Evolutionary conservation across 2,888 invertebrate genomes (phyloP).

Genomic region (Micropterix aruncella): DNA sequence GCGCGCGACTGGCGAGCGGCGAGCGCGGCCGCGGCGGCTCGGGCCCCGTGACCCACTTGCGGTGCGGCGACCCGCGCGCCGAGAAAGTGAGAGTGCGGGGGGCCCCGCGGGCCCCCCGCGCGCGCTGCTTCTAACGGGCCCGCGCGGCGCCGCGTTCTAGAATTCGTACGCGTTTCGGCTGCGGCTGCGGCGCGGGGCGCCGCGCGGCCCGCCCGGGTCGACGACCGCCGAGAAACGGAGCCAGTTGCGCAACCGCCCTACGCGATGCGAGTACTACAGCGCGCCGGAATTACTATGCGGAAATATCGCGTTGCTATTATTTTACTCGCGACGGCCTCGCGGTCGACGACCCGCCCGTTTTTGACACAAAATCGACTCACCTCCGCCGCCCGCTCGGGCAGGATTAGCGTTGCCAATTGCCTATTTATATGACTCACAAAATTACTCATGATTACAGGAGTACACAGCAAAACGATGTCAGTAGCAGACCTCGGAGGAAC

Average conservation of each 20-base stretch:
- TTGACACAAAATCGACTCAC: constrained; percentile 20
- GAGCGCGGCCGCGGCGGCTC: constrained; percentile 35
- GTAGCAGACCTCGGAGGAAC: too few relatives aligned
- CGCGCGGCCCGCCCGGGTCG: constrained; percentile 32
- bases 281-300: constrained; percentile 13
- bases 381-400: constrained; percentile 1
- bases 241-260: constrained; percentile 25
- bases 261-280: constrained; percentile 9
- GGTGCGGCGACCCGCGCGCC: constrained; percentile 57
- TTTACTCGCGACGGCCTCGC: constrained; percentile 7
- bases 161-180: constrained; percentile 28
- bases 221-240: constrained; percentile 21
- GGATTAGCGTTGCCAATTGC: too few relatives aligned
- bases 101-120: constrained; percentile 19
- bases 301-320: not conserved
- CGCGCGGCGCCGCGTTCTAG: constrained; percentile 32
- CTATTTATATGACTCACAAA: too few relatives aligned
- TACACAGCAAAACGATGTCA: too few relatives aligned
- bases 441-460: too few relatives aligned
- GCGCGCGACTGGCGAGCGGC: constrained; percentile 36
- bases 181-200: constrained; percentile 40
- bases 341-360: constrained; percentile 31
- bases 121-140: constrained; percentile 5
- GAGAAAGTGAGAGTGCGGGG: constrained; percentile 42
- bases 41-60: constrained; percentile 65